phyloP scores from a whole-genome alignment of 2,113 vertebrate species.

The Hippocampus zosterae region DNA sequence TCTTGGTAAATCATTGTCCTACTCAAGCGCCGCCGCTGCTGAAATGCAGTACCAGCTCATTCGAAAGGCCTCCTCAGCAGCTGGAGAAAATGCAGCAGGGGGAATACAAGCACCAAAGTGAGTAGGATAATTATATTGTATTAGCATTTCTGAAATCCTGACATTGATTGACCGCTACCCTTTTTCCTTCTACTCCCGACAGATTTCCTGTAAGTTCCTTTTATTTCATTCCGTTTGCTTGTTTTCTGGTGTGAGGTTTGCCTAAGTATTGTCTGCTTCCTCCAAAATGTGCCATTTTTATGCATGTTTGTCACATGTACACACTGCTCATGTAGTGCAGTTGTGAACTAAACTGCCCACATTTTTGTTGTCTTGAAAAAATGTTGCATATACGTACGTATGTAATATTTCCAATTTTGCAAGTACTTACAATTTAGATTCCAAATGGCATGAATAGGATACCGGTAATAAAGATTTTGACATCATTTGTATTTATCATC shows the following conservation, averaged over 20 bases:
- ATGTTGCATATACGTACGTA: no score
- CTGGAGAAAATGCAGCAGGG: slow-evolving; percentile 56
- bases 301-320: background rate
- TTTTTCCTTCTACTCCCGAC: slow-evolving; percentile 41
- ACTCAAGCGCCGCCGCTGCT: slow-evolving; percentile 80
- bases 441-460: no score
- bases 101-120: slow-evolving; percentile 71
- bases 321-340: background rate
- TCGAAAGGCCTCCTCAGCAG: slow-evolving; percentile 70
- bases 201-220: slow-evolving; percentile 65
- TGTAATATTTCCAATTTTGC: no score
- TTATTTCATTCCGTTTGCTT: slow-evolving; percentile 35
- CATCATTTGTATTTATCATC: no score
- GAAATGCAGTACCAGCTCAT: slow-evolving; percentile 78
- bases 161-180: slow-evolving; percentile 47
- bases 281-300: background rate
- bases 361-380: no score
- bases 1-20: slow-evolving; percentile 85
- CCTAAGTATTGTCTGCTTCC: background rate
- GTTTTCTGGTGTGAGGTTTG: background rate
- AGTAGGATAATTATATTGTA: slow-evolving; percentile 58
- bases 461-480: no score
- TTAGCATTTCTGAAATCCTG: slow-evolving; percentile 39
- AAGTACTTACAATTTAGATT: no score
- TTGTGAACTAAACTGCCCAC: no score